Conservation (phyloP, 2,113 vertebrate species). For the Hypocryptadius cinnamomeus region DNA sequence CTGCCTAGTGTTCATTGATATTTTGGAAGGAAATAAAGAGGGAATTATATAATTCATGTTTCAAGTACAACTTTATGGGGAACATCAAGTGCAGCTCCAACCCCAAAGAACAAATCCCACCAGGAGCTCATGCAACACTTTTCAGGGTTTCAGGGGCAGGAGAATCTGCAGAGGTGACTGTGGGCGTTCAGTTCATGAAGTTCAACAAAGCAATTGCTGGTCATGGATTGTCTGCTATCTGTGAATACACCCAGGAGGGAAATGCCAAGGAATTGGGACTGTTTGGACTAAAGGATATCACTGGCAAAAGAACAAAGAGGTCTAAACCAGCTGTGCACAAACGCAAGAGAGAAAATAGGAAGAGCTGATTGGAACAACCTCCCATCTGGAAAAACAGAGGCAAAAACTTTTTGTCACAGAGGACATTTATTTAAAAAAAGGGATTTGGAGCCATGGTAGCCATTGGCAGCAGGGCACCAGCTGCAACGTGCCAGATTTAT, state of each 20-base stretch:
- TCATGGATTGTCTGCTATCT: not conserved
- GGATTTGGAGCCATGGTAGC: not conserved
- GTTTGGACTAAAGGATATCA: not conserved
- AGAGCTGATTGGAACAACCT: not conserved
- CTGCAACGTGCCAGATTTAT: not conserved
- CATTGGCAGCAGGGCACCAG: not conserved
- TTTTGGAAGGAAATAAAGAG: not conserved
- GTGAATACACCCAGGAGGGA: not conserved
- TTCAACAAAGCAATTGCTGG: not conserved
- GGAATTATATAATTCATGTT: not conserved
- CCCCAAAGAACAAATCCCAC: not conserved
- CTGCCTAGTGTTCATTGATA: not conserved
- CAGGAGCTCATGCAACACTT: rapidly evolving
- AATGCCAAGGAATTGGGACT: not conserved
- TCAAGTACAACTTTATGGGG: not conserved
- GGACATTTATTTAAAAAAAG: not conserved
- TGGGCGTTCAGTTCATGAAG: not conserved
- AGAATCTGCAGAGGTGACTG: not conserved
- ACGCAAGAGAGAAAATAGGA: not conserved
- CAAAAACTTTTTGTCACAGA: not conserved
- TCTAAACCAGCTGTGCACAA: not conserved
- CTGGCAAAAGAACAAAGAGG: not conserved
- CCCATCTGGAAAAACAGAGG: not conserved
- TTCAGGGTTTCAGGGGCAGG: not conserved
- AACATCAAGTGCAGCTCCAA: not conserved